These are phyloP conservation scores for Meloe dianella DNA, from an alignment of 2,888 invertebrate species.

Conservation along the genomic window DNA sequence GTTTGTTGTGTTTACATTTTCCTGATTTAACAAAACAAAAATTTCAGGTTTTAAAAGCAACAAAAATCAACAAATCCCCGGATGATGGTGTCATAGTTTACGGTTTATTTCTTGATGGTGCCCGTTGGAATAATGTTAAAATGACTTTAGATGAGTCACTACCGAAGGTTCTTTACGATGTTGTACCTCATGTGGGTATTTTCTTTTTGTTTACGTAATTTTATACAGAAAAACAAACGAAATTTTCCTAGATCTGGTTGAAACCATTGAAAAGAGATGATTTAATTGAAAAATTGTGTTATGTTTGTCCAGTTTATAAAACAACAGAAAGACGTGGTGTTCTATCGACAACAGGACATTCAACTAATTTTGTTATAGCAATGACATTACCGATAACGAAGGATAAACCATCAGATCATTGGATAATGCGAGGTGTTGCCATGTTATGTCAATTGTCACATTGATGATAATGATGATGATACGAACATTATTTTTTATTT, in stretches of 20 bases:
- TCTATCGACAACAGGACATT: slow-evolving; percentile 91
- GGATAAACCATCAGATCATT: slow-evolving; percentile 71
- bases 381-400: slow-evolving; percentile 72
- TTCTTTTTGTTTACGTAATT: not conserved
- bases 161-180: slow-evolving; percentile 83
- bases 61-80: slow-evolving; percentile 63
- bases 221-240: not conserved
- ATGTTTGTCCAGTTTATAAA: slow-evolving; percentile 89
- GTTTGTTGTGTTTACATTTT: slow-evolving; percentile 15
- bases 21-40: slow-evolving; percentile 38
- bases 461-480: slow-evolving; percentile 50
- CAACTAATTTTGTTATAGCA: slow-evolving; percentile 90
- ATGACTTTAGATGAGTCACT: slow-evolving; percentile 77
- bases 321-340: slow-evolving; percentile 86
- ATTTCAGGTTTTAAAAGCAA: slow-evolving; percentile 66
- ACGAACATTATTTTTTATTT: too few relatives aligned
- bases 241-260: slow-evolving; percentile 75
- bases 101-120: slow-evolving; percentile 87
- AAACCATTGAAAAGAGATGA: slow-evolving; percentile 77
- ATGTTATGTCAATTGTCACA: slow-evolving; percentile 82
- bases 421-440: slow-evolving; percentile 90
- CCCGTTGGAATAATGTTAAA: slow-evolving; percentile 78
- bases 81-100: slow-evolving; percentile 78
- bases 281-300: slow-evolving; percentile 68
- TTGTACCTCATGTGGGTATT: slow-evolving; percentile 71